A percentile compares a stretch with the other conserved stretches of the same genome.
These are phyloP conservation scores for Poeciliopsis paucimaculata DNA, from an alignment of 2,797 vertebrate species.

Conservation along the genomic window DNA sequence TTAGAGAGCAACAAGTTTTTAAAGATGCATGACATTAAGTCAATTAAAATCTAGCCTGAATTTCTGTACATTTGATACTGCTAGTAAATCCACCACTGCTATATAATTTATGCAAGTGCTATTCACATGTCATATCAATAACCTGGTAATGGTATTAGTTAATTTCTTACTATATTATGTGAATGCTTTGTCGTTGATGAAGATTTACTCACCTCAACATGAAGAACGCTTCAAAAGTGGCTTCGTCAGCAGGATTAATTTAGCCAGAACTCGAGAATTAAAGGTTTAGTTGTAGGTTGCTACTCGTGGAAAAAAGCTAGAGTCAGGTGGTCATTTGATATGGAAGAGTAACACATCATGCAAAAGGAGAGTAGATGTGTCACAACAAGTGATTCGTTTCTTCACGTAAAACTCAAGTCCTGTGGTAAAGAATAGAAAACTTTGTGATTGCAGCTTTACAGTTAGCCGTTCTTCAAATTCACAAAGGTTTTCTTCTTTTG, in stretches of 20 bases:
- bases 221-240: background rate
- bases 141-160: background rate
- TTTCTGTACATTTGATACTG: background rate
- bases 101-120: background rate
- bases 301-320: no score
- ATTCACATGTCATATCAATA: background rate
- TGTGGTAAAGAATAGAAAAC: background rate
- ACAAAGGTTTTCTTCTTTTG: constrained; percentile 79
- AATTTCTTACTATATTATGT: background rate
- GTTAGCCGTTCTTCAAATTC: constrained; percentile 76
- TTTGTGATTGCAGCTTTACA: background rate
- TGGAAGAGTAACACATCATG: no score
- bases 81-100: background rate
- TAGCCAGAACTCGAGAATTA: background rate
- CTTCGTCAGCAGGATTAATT: background rate
- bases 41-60: background rate
- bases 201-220: no score
- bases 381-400: background rate
- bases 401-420: background rate
- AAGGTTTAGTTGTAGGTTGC: background rate
- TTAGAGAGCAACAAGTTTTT: background rate
- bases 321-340: no score
- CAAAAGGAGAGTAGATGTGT: background rate
- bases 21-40: background rate
- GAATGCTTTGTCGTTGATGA: no score